Percentiles rank a stretch among this genome's conserved stretches.
Evolutionary conservation across 37 sponge, comb jelly and placozoan genomes (phyloP).

Genomic region (Tethya wilhelma): DNA sequence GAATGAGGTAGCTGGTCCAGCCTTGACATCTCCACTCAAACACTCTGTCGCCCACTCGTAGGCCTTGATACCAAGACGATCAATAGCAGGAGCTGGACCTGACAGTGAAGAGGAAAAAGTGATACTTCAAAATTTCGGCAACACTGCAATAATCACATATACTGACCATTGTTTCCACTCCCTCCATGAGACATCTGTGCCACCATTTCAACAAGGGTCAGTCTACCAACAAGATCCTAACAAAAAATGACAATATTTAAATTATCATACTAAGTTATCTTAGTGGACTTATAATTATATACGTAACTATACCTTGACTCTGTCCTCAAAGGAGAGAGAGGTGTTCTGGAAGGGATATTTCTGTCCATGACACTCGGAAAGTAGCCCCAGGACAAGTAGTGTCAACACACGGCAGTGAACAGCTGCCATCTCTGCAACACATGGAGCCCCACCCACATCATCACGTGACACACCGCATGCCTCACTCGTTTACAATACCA

Average conservation of each 20-base stretch:
- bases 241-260: not conserved
- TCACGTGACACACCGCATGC: too few relatives aligned
- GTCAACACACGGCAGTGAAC: too few relatives aligned
- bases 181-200: conserved; percentile 53
- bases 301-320: too few relatives aligned
- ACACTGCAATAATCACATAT: too few relatives aligned
- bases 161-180: conserved; percentile 36
- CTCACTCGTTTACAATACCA: too few relatives aligned
- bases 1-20: conserved; percentile 65
- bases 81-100: conserved; percentile 77
- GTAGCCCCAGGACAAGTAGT: too few relatives aligned
- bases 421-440: too few relatives aligned
- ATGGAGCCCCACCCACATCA: too few relatives aligned
- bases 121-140: not conserved
- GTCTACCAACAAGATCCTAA: conserved; percentile 35
- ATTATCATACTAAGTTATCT: too few relatives aligned
- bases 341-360: conserved; percentile 52
- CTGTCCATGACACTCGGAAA: too few relatives aligned
- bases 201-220: conserved; percentile 37
- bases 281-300: too few relatives aligned
- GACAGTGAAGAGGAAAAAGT: too few relatives aligned
- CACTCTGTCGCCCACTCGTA: conserved; percentile 78
- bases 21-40: conserved; percentile 45
- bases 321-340: conserved; percentile 27
- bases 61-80: conserved; percentile 60